phyloP scores from a whole-genome alignment of 2,888 invertebrate genomes.

The Eupithecia dodoneata region DNA sequence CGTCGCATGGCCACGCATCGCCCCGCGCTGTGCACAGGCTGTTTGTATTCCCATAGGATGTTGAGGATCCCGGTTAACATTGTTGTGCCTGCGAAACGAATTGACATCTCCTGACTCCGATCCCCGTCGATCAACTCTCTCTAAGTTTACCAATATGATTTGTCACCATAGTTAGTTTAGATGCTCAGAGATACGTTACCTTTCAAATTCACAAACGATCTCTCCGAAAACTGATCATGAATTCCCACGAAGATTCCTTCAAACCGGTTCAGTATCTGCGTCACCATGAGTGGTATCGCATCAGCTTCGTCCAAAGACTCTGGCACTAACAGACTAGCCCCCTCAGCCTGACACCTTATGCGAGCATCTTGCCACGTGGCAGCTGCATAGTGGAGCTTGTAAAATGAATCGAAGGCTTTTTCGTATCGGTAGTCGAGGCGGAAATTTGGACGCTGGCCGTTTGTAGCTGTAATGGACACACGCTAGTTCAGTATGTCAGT shows the following conservation, averaged over 20 bases:
- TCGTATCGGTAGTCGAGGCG: conserved; percentile 61
- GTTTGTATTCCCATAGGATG: conserved; percentile 56
- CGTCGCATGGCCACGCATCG: conserved; percentile 61
- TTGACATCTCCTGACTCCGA: too few species aligned
- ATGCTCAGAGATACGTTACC: conserved; percentile 37
- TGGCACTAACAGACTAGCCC: conserved; percentile 56
- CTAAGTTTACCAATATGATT: too few species aligned
- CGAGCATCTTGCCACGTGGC: conserved; percentile 54
- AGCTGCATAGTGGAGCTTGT: conserved; percentile 56
- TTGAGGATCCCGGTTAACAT: conserved; percentile 56
- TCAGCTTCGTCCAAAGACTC: conserved; percentile 60
- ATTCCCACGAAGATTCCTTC: conserved; percentile 59
- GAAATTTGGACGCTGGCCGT: conserved; percentile 52
- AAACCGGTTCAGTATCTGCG: conserved; percentile 49
- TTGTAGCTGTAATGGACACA: conserved; percentile 1
- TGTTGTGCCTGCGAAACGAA: conserved; percentile 46
- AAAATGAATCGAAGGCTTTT: conserved; percentile 59
- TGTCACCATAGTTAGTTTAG: too few species aligned
- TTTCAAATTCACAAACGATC: conserved; percentile 56
- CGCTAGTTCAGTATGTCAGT: too few species aligned
- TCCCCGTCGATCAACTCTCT: too few species aligned
- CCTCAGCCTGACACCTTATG: conserved; percentile 60
- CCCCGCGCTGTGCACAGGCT: conserved; percentile 53
- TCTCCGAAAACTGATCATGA: conserved; percentile 61
- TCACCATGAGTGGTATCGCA: conserved; percentile 53